phyloP scores from a whole-genome alignment of 2,113 vertebrate species.

The Trogon melanurus region DNA sequence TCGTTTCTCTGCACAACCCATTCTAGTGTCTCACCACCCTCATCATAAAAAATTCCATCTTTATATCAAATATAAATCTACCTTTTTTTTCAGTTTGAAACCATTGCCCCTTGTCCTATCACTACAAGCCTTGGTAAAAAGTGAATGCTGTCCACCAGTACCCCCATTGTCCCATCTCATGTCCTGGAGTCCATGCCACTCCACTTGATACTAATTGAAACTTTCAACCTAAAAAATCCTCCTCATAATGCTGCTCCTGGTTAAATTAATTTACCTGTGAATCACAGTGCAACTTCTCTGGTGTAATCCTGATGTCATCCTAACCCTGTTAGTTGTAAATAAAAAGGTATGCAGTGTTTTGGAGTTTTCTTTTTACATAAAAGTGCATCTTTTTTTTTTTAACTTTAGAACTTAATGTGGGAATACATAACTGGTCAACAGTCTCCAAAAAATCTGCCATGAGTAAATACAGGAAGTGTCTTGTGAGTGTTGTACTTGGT shows the following conservation, averaged over 20 bases:
- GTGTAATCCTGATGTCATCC: not conserved
- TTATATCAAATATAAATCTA: not conserved
- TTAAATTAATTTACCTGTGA: not conserved
- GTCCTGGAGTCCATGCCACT: not conserved
- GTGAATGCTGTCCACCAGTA: not conserved
- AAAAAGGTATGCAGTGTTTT: conserved; percentile 24
- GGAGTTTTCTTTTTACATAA: not conserved
- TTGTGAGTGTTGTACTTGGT: not conserved
- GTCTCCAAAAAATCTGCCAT: not conserved
- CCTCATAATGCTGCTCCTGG: not conserved
- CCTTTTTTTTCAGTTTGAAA: not conserved
- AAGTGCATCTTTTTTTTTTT: not conserved
- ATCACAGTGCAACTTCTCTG: not conserved
- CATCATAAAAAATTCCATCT: not conserved
- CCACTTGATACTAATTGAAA: not conserved
- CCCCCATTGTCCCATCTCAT: not conserved
- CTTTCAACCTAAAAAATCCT: not conserved
- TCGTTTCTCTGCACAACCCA: not conserved
- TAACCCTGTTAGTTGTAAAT: not conserved
- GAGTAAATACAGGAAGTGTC: not conserved
- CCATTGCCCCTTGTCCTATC: not conserved
- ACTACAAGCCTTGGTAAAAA: not conserved
- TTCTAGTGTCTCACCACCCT: not conserved
- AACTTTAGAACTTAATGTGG: not conserved
- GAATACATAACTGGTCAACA: not conserved